Percentiles rank a stretch among this genome's conserved stretches.
phyloP scores from a whole-genome alignment of 2,888 invertebrate genomes.

The Epistrophe grossulariae region DNA sequence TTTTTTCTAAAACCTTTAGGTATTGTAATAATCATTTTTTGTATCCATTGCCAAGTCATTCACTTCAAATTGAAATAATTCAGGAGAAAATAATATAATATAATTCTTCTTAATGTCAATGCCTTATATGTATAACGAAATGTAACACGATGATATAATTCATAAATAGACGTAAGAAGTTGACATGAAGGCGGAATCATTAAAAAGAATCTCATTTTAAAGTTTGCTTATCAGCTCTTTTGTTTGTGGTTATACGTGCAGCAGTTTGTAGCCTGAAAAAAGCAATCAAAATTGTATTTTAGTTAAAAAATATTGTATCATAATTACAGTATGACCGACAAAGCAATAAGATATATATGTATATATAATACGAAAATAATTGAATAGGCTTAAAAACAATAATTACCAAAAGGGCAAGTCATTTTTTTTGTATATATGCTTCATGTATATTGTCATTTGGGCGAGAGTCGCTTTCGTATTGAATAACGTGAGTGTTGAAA shows the following conservation, averaged over 20 bases:
- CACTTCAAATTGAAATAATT: background rate
- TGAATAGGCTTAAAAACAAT: constrained; percentile 5
- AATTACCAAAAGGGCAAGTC: constrained; percentile 4
- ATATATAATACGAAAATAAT: constrained; percentile 6
- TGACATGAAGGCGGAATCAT: background rate
- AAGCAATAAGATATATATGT: background rate
- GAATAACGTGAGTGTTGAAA: background rate
- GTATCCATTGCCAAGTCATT: background rate
- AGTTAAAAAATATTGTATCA: background rate
- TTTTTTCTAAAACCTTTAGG: no score
- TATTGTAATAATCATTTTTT: background rate
- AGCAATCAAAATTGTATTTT: background rate
- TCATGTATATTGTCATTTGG: background rate
- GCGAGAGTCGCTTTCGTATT: background rate
- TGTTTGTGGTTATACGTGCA: constrained; percentile 3
- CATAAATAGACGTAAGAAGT: background rate
- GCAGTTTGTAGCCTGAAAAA: background rate
- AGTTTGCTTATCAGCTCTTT: constrained; percentile 31
- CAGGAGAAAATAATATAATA: no score
- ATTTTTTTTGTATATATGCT: no score
- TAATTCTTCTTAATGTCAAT: no score
- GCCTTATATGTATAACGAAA: background rate
- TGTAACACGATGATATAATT: background rate
- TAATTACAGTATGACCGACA: background rate
- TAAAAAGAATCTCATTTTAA: background rate